Conservation (phyloP, 1,140 invertebrate species). For the Dendrolimus kikuchii region DNA sequence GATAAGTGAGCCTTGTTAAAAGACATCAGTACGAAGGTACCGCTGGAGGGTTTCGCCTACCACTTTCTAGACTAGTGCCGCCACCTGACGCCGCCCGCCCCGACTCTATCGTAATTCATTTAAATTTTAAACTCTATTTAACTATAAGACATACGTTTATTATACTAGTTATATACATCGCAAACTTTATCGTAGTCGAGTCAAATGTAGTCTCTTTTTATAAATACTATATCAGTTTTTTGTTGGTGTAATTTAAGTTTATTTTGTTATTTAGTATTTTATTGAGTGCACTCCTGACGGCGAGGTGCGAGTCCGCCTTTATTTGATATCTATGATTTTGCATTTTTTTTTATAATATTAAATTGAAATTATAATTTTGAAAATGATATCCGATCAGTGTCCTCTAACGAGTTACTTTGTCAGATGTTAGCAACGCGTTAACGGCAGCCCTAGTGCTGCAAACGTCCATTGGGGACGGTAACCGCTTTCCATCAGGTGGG, state of each 20-base stretch:
- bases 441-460: too few relatives aligned
- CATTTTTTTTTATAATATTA: not conserved
- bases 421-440: too few relatives aligned
- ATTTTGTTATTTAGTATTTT: slow-evolving; percentile 70
- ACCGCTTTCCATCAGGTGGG: too few relatives aligned
- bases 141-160: slow-evolving; percentile 33
- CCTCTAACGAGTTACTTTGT: too few relatives aligned
- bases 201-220: slow-evolving; percentile 41
- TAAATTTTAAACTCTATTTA: slow-evolving; percentile 25
- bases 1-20: too few relatives aligned
- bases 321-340: too few relatives aligned
- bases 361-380: not conserved
- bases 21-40: too few relatives aligned
- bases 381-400: not conserved
- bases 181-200: slow-evolving; percentile 51
- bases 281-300: slow-evolving; percentile 21
- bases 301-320: not conserved
- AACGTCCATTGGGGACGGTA: too few relatives aligned
- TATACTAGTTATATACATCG: slow-evolving; percentile 45
- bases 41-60: too few relatives aligned
- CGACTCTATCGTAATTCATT: slow-evolving; percentile 29
- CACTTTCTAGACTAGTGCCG: too few relatives aligned
- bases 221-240: slow-evolving; percentile 32
- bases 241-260: slow-evolving; percentile 60
- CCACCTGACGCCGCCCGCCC: slow-evolving; percentile 8